Percentiles rank a stretch among this genome's conserved stretches.
Evolutionary conservation across 1,140 invertebrate species (phyloP).

Genomic region (Cydia amplana): DNA sequence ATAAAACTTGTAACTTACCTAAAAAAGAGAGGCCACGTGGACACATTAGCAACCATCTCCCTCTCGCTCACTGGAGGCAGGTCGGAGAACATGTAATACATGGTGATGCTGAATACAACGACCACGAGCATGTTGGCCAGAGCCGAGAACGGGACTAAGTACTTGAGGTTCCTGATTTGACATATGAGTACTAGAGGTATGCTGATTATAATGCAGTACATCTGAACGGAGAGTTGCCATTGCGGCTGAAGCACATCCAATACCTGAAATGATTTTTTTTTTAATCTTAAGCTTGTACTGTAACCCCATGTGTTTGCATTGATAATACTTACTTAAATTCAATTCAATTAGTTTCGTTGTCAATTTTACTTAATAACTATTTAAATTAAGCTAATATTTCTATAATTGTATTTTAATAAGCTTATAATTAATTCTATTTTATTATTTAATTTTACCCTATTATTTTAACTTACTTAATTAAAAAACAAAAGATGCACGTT

Average conservation of each 20-base stretch:
- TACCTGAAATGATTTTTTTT: conserved; percentile 60
- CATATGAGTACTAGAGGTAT: conserved; percentile 82
- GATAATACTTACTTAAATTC: too few species aligned
- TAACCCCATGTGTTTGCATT: too few species aligned
- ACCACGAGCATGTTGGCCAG: conserved; percentile 85
- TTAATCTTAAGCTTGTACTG: too few species aligned
- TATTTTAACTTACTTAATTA: too few species aligned
- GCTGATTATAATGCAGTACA: conserved; percentile 82
- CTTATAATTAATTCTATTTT: too few species aligned
- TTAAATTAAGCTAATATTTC: too few species aligned
- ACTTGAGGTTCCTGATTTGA: conserved; percentile 86
- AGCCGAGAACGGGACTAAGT: conserved; percentile 88
- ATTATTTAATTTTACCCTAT: too few species aligned
- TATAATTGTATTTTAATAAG: too few species aligned
- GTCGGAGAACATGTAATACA: conserved; percentile 86
- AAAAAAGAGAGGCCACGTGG: conserved; percentile 84
- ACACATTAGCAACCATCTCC: conserved; percentile 73
- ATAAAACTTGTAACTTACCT: conserved; percentile 66
- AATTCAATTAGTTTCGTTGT: too few species aligned
- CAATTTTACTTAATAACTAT: too few species aligned
- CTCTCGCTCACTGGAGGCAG: conserved; percentile 76
- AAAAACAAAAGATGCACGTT: too few species aligned
- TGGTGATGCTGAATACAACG: conserved; percentile 83
- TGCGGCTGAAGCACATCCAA: conserved; percentile 64
- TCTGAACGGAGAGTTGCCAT: conserved; percentile 61